A percentile compares a stretch with the other conserved stretches of the same genome.
Conservation (phyloP, 2,888 invertebrate species). For the Cephus rjabovi region DNA sequence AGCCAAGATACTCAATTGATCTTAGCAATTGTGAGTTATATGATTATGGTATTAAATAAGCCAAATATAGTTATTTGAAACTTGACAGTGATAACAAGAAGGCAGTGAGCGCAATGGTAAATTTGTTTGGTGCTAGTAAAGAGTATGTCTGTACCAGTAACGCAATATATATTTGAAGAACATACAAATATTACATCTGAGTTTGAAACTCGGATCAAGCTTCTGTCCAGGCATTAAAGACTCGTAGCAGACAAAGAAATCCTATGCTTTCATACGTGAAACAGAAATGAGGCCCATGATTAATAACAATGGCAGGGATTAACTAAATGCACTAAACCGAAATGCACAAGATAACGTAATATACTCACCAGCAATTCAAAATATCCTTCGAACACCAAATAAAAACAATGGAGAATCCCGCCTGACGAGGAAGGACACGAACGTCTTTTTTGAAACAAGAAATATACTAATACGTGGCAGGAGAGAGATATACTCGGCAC, state of each 20-base stretch:
- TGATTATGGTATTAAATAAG: neutral
- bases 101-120: neutral
- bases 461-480: neutral
- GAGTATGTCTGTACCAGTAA: neutral
- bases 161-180: neutral
- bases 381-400: neutral
- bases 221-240: neutral
- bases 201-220: neutral
- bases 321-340: neutral
- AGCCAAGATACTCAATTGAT: neutral
- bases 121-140: neutral
- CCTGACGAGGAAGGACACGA: neutral
- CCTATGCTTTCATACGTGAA: neutral
- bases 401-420: neutral
- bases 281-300: neutral
- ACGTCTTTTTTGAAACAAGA: neutral
- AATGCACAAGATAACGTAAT: neutral
- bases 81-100: neutral
- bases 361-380: neutral
- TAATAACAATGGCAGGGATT: neutral
- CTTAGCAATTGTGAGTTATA: neutral
- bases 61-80: neutral
- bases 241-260: neutral
- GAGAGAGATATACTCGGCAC: neutral
- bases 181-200: neutral